Conservation (phyloP, 2,113 vertebrate species). For the Myocastor coypus region DNA sequence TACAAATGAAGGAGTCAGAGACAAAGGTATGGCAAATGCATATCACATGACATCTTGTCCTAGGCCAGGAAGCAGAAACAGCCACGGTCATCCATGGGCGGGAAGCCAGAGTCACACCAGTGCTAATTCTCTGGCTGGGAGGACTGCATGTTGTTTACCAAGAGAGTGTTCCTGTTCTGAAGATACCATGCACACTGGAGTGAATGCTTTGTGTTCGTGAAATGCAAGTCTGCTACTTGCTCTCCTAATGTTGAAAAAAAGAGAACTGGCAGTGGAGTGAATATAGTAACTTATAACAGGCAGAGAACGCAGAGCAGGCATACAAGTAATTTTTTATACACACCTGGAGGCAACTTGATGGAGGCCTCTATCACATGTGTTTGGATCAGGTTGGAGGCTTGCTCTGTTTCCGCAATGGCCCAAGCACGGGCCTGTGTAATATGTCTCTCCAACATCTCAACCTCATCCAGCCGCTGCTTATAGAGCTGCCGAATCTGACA, state of each 20-base stretch:
- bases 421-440: constrained; percentile 89
- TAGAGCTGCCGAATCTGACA: constrained; percentile 88
- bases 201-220: not conserved
- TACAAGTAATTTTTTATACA: not conserved
- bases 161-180: not conserved
- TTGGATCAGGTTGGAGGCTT: constrained; percentile 73
- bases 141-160: not conserved
- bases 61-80: not conserved
- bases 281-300: not conserved
- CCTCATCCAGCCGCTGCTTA: constrained; percentile 82
- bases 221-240: not conserved
- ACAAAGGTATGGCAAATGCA: not conserved
- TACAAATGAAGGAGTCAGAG: not conserved
- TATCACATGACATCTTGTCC: not conserved
- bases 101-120: not conserved
- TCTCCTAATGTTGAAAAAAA: not conserved
- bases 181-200: not conserved
- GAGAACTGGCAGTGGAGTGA: not conserved
- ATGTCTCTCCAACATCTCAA: constrained; percentile 89
- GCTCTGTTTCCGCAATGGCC: constrained; percentile 86
- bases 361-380: constrained; percentile 69
- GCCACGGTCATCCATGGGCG: too few relatives aligned
- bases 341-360: constrained; percentile 89
- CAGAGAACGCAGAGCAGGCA: not conserved
- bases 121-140: not conserved